A percentile compares a stretch with the other conserved stretches of the same genome.
Conservation (phyloP, 2,113 vertebrate genomes). For the Muntiacus muntjak region DNA sequence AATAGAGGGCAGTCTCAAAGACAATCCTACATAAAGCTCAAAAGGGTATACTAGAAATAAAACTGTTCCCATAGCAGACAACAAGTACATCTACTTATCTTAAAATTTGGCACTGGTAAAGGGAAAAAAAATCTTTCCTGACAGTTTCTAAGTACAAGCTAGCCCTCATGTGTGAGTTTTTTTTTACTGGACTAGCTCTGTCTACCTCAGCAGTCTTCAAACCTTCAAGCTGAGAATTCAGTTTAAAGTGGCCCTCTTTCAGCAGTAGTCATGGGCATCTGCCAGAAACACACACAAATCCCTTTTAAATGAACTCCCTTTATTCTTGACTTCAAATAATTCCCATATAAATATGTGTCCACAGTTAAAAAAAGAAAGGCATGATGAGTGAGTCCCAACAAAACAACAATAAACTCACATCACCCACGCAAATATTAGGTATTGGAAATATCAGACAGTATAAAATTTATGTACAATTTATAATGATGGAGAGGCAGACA, state of each 20-base stretch:
- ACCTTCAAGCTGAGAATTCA: slow-evolving; percentile 30
- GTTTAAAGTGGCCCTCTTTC: slow-evolving; percentile 10
- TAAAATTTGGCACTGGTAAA: slow-evolving; percentile 17
- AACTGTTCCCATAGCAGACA: background rate
- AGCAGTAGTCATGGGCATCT: background rate
- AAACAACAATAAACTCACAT: background rate
- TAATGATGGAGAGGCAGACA: background rate
- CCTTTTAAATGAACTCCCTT: slow-evolving; percentile 33
- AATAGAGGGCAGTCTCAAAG: background rate
- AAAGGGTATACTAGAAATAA: background rate
- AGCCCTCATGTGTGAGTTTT: background rate
- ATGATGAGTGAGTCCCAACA: background rate
- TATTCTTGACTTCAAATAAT: slow-evolving; percentile 4
- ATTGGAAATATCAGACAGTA: background rate
- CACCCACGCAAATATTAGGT: background rate
- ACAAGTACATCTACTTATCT: slow-evolving; percentile 8
- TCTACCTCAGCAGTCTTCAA: background rate
- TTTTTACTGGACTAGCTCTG: background rate
- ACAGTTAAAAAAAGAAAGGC: background rate
- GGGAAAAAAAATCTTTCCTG: background rate
- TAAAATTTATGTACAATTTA: background rate
- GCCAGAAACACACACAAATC: slow-evolving; percentile 47
- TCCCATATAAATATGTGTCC: slow-evolving; percentile 22
- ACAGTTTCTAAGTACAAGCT: background rate
- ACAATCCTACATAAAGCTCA: background rate